phyloP scores from a whole-genome alignment of 2,113 vertebrate genomes.

The Tursiops truncatus region DNA sequence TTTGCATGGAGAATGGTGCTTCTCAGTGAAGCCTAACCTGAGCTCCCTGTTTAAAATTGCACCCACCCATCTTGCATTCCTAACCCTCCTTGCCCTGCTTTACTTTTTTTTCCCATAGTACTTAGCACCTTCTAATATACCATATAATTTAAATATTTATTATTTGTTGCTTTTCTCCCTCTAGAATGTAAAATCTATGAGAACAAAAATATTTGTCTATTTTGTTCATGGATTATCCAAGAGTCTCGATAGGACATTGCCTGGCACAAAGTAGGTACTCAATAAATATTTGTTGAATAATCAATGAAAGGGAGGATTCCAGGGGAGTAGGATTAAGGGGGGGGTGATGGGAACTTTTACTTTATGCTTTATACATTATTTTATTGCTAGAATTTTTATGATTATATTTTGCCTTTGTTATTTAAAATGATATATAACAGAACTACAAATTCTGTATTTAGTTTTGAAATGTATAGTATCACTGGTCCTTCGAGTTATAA shows the following conservation, averaged over 20 bases:
- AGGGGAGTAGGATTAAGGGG: not conserved
- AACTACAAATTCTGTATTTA: constrained; percentile 16
- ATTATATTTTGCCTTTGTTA: constrained; percentile 22
- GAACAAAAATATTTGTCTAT: not conserved
- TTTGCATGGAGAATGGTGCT: not conserved
- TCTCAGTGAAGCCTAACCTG: not conserved
- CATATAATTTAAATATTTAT: not conserved
- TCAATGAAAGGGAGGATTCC: not conserved
- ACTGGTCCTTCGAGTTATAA: not conserved
- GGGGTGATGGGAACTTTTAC: not conserved
- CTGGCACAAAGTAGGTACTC: not conserved
- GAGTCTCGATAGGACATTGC: not conserved
- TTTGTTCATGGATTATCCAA: not conserved
- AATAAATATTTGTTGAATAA: not conserved
- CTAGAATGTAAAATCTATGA: not conserved
- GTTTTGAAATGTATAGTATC: not conserved
- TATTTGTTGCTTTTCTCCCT: not conserved
- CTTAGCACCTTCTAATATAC: not conserved
- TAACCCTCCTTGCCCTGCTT: not conserved
- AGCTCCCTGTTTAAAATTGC: not conserved
- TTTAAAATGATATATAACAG: not conserved
- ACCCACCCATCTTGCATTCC: not conserved
- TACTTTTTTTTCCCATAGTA: not conserved
- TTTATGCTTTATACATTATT: not conserved
- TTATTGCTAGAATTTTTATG: not conserved